phyloP scores from a whole-genome alignment of 1,140 invertebrate species.

The Vanessa tameamea region DNA sequence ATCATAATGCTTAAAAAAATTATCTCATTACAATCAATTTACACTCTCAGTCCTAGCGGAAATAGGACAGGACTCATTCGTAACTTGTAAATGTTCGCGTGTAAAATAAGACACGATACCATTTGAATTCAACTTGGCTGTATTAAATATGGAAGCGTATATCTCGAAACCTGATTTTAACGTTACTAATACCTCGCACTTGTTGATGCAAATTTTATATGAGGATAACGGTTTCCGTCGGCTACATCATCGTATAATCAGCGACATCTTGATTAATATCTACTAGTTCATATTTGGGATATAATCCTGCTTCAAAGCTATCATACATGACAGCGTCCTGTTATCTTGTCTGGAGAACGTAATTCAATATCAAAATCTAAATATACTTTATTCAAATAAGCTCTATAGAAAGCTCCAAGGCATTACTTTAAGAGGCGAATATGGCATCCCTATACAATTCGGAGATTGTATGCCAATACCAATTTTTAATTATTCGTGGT shows the following conservation, averaged over 20 bases:
- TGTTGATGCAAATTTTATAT: conserved; percentile 31
- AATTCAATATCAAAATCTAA: background rate
- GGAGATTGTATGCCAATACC: no score
- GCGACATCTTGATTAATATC: conserved; percentile 23
- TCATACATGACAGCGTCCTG: background rate
- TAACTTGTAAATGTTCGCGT: background rate
- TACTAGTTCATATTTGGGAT: conserved; percentile 12
- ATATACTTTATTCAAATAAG: no score
- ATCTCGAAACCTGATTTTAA: conserved; percentile 16
- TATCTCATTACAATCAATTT: no score
- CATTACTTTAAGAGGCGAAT: no score
- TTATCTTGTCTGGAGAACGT: background rate
- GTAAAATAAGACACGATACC: background rate
- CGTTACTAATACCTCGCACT: conserved; percentile 24
- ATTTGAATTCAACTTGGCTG: background rate
- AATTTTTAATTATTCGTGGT: no score
- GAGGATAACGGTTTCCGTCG: conserved; percentile 21
- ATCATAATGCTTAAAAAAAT: no score
- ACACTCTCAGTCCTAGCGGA: background rate
- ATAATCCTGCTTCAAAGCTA: conserved; percentile 1
- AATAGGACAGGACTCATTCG: background rate
- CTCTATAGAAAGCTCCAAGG: no score
- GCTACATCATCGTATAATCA: conserved; percentile 25
- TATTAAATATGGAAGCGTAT: background rate
- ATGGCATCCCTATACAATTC: no score